Evolutionary conservation across 2,113 vertebrate species (phyloP).

Genomic region (Papio anubis): DNA sequence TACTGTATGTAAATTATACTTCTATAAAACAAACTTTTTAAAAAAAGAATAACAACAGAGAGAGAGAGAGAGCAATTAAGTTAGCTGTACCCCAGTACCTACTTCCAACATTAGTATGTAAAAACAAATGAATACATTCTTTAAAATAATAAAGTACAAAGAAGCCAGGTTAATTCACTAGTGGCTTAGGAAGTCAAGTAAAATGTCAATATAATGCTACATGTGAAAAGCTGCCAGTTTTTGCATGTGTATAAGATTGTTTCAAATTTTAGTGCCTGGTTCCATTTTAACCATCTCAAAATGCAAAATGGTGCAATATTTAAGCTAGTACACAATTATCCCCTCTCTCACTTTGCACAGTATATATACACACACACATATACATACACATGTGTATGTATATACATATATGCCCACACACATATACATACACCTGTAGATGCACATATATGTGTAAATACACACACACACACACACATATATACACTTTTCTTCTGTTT

Average conservation of each 20-base stretch:
- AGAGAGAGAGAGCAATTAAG: background rate
- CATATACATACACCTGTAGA: background rate
- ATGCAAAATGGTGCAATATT: background rate
- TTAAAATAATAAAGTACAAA: background rate
- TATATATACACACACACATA: background rate
- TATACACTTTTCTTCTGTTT: background rate
- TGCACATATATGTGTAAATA: too few species aligned
- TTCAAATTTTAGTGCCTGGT: background rate
- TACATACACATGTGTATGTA: background rate
- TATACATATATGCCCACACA: background rate
- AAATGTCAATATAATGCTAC: background rate
- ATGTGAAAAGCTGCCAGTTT: background rate
- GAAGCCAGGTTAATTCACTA: background rate
- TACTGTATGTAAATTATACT: background rate
- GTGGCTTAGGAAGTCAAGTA: background rate
- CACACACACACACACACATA: background rate
- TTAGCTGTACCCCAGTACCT: background rate
- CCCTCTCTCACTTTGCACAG: background rate
- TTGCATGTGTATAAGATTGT: background rate
- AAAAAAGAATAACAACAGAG: background rate
- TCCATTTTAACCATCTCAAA: background rate
- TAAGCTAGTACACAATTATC: background rate
- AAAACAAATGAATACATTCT: background rate
- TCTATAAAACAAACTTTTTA: background rate
- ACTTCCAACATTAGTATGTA: background rate